Evolutionary conservation across 2,888 invertebrate species (phyloP), one percentile per base, ranked within the genome.

Genomic region (Monochamus alternatus): DNA sequence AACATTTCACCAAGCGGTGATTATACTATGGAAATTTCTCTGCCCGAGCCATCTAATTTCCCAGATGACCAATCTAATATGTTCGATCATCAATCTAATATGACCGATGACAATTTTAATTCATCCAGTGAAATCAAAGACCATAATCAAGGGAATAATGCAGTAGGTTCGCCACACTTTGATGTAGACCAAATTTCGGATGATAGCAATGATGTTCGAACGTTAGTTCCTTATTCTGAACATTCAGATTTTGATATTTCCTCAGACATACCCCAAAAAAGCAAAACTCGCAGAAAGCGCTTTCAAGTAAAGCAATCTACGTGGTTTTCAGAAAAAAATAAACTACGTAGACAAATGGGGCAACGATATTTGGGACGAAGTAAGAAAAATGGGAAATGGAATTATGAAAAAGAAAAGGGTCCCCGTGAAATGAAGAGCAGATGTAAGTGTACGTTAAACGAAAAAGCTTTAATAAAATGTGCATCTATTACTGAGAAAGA

Each of bases 321-420:
- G 12, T 14, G 14, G 55, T 55, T 55, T 55, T 7, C 55, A 55
- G 55, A 55, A 55, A 55, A 55, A 55, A 55, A 5, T n/a, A 55
- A 55, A 55, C 7, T 5, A 14, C 55, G 55, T 5, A 55, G 55
- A 55, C 10, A 55, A 55, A 8, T 55, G 55, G 55, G 55, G 14
- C 7, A 12, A 55, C 7, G 7, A 12, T 55, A 12, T 55, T 7
- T 10, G 7, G 55, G 55, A 12, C 55, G 55, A 5, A 44, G 44
- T 44, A 44, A 44, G 9, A 55, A 55, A 12, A 12, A 55, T 10
- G 55, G 12, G 12, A 7, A 14, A 55, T 55, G 55, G 55, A 12
- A 55, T 55, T 55, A 55, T 14, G 55, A 55, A 55, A 55, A 10
- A 55, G 55, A 55, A 55, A 55, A 12, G 3, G 10, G 5, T 10